These are phyloP conservation scores for Columba guinea DNA, from an alignment of 2,797 vertebrate species.

Conservation along the genomic window DNA sequence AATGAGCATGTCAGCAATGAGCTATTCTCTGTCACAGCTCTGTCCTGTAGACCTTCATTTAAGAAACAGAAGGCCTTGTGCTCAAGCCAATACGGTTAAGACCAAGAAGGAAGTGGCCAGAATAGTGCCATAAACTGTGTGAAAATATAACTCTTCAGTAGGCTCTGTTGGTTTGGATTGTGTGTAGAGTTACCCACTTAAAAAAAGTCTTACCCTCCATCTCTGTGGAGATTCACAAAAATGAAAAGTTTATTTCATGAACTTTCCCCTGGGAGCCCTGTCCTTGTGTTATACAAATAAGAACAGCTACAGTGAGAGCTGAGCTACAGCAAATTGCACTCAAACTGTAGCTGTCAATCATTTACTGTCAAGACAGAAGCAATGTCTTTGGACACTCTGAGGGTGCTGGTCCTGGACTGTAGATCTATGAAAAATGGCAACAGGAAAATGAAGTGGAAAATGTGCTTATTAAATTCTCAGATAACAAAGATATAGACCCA, in stretches of 20 bases:
- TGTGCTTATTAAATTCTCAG: not conserved
- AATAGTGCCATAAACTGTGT: not conserved
- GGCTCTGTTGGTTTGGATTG: not conserved
- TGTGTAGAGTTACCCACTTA: not conserved
- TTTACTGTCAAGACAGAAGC: not conserved
- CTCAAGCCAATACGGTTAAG: not conserved
- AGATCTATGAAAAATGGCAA: not conserved
- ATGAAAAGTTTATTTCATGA: not conserved
- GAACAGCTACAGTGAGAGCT: not conserved
- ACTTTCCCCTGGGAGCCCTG: not conserved
- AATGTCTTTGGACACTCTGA: not conserved
- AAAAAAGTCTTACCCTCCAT: not conserved
- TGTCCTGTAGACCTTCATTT: not conserved
- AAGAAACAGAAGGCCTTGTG: not conserved
- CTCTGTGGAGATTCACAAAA: not conserved
- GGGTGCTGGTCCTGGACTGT: not conserved
- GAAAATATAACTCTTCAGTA: not conserved
- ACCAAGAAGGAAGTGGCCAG: not conserved
- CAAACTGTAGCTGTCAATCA: not conserved
- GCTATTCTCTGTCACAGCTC: not conserved
- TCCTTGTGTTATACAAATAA: not conserved
- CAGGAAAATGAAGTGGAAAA: not conserved
- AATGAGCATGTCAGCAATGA: not conserved
- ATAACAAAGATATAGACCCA: not conserved
- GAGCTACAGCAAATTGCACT: not conserved